phyloP scores from a whole-genome alignment of 2,113 vertebrate genomes.

The Girardinichthys multiradiatus region DNA sequence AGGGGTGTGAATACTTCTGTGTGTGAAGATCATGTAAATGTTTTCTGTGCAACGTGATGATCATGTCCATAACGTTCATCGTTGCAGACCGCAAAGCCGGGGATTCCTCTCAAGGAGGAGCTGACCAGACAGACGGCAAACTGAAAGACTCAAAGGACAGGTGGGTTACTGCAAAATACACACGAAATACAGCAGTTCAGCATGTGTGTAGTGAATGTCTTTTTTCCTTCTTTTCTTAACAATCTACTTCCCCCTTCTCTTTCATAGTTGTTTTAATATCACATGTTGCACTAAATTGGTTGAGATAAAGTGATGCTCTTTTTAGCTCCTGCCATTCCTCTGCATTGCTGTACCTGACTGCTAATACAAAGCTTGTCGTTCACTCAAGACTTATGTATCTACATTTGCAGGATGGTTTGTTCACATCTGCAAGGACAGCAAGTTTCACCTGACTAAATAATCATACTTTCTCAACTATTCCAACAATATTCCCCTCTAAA shows the following conservation, averaged over 20 bases:
- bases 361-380: too few relatives aligned
- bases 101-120: conserved; percentile 69
- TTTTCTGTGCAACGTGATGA: neutral
- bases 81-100: conserved; percentile 75
- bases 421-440: neutral
- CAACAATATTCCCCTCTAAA: neutral
- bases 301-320: conserved; percentile 25
- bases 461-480: neutral
- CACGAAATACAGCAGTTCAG: neutral
- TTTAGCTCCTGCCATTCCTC: neutral
- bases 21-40: neutral
- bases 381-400: neutral
- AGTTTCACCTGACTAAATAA: neutral
- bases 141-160: conserved; percentile 76
- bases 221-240: conserved; percentile 14
- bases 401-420: neutral
- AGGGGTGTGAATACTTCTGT: neutral
- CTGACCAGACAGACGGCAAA: conserved; percentile 74
- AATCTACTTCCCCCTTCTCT: conserved; percentile 5
- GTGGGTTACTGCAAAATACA: conserved; percentile 59
- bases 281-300: conserved; percentile 26
- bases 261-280: conserved; percentile 21
- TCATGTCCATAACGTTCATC: conserved; percentile 14
- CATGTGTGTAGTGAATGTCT: neutral
- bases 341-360: too few relatives aligned